A percentile compares a stretch with the other conserved stretches of the same genome.
Evolutionary conservation across 2,113 vertebrate genomes (phyloP).

Genomic region (Jacana jacana): DNA sequence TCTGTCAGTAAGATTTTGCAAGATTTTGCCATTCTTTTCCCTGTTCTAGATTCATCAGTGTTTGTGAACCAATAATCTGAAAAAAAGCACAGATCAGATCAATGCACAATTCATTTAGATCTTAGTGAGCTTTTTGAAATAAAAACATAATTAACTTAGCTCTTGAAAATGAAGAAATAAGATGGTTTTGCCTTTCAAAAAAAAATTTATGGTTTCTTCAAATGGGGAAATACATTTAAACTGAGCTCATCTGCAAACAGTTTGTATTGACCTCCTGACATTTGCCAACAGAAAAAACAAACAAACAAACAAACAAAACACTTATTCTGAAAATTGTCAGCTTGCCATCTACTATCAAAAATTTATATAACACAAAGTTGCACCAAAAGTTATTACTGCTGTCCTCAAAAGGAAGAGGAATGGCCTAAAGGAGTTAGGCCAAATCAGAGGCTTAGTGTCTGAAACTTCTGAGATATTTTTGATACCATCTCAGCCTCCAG

Average conservation of each 20-base stretch:
- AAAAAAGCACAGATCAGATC: background rate
- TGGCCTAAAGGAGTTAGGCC: background rate
- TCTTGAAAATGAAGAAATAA: background rate
- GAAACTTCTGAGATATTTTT: background rate
- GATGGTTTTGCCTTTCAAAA: background rate
- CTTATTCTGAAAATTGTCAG: background rate
- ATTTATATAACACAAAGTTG: background rate
- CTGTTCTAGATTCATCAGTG: background rate
- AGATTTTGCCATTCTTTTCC: background rate
- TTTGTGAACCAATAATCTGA: background rate
- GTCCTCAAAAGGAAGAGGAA: background rate
- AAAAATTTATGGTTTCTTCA: background rate
- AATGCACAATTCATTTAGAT: background rate
- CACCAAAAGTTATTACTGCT: background rate
- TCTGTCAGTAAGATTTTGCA: background rate
- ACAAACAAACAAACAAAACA: no score
- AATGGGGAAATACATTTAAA: background rate
- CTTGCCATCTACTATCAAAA: constrained; percentile 13
- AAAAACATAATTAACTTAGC: background rate
- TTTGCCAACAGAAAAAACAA: background rate
- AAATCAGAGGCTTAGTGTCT: background rate
- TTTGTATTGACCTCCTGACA: constrained; percentile 19
- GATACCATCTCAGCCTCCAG: background rate
- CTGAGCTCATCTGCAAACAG: background rate
- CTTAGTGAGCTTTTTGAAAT: background rate